Evolutionary conservation across 2,888 invertebrate species (phyloP), one percentile per base, ranked within the genome.

Genomic region (Meliscaeva auricollis): DNA sequence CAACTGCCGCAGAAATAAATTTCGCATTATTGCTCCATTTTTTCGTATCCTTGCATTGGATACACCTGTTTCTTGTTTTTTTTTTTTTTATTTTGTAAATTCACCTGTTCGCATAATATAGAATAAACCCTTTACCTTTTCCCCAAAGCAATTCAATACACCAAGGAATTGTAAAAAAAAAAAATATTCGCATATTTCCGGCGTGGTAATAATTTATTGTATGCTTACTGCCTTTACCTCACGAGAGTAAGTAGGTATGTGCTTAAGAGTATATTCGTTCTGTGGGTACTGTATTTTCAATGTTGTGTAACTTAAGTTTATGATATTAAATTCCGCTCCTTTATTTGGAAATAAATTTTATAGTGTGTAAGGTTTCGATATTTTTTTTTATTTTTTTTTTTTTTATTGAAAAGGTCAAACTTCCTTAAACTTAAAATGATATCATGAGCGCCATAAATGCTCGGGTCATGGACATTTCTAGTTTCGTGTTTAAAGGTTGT

Each of bases 51-150:
- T 3, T 17, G 11, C 52, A 26, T 0, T 30, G 26, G 54, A 58
- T 72, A 44, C 58, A 72, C 70, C 58, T 70, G 69, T 69, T 26
- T 26, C 30, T 20, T 8, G 13, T 41, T 15, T 26, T 8, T 22
- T 5, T 13, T 13, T 32, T 41, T 11, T 26, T n/a, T 22, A 4
- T 3, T 52, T 26, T 52, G 4, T 26, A 6, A 66, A 38, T 11
- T 66, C 66, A 52, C 50, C 66, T 66, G 66, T 66, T 70, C 41
- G 30, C 17, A 56, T 17, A 30, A n/a, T 20, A 41, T 17, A 41
- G 11, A 17, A 46, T 4, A 8, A 46, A 46, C 17, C 17, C 46
- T 46, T 46, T 17, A 15, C 17, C 17, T 26, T 26, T 46, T 17
- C 5, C 46, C 46, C 46, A 46, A 8, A 46, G 15, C 17, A 46